Base-by-base conservation (phyloP, 2,888 invertebrate genomes). In the Sarcophaga carnaria region DNA sequence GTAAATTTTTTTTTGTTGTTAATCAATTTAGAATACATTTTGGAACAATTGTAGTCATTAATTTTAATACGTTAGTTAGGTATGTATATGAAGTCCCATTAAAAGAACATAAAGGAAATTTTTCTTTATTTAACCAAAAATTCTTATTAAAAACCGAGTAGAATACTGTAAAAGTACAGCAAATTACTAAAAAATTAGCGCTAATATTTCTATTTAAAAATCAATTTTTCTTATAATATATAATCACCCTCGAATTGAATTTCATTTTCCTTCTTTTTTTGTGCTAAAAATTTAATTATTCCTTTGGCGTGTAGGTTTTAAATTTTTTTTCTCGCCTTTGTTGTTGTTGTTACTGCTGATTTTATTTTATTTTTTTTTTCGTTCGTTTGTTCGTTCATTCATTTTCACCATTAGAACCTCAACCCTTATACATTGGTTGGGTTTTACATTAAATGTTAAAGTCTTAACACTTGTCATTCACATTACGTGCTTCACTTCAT, bases 401-500 rank as follows among this genome's bases (percentile, higher is more conserved):
- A 10, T 37, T 80, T 63, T 70, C 71, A 69, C 62, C 54, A 77
- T 37, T 67, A 76, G 72, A 85, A 85, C 84, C 84, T 76, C 84
- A 85, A 77, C 84, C 80, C 84, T 80, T 85, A 85, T 76, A 66
- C 75, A 80, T 85, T 67, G 76, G 62, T 80, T 76, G 76, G 71
- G 76, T 80, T 80, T 80, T 85, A 80, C 84, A 87, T 84, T 87
- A 84, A 87, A 87, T 87, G 87, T 87, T 85, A 83, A 88, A 83
- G 80, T 81, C 81, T 85, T 87, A 87, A 88, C 88, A 87, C 88
- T 88, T 88, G 88, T 88, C 88, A 88, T 84, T 88, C 87, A 88
- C 87, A 88, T 87, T 87, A 87, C 87, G 87, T 87, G 88, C 88
- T 87, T 85, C 88, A 82, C 84, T 87, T 80, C 86, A 83, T 85